Conservation (phyloP, 1,140 invertebrate species). For the Drosophila bocqueti region DNA sequence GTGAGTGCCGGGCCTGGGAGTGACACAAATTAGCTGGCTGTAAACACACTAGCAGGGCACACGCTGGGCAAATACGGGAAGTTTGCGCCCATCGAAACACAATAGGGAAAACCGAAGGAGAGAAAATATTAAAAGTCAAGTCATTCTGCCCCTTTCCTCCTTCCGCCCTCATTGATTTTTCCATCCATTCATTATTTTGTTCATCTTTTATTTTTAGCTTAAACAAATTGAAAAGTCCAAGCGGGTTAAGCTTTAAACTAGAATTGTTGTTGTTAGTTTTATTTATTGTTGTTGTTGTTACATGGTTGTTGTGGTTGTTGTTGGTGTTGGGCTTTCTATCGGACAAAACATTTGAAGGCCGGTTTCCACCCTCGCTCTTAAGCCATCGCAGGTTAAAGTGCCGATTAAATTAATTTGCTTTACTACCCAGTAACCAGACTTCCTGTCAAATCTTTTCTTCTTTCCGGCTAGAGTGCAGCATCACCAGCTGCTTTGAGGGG, state of each 20-base stretch:
- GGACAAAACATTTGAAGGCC: conserved; percentile 38
- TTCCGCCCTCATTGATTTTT: conserved; percentile 28
- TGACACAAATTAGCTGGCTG: conserved; percentile 62
- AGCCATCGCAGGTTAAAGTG: background rate
- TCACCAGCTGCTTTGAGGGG: background rate
- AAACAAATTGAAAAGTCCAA: conserved; percentile 59
- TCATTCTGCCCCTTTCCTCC: background rate
- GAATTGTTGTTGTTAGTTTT: conserved; percentile 45
- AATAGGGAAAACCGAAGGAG: background rate
- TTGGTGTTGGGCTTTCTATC: conserved; percentile 27
- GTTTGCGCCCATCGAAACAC: conserved; percentile 39
- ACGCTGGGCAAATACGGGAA: conserved; percentile 70
- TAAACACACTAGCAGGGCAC: conserved; percentile 50
- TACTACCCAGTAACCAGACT: background rate
- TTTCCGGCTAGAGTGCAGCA: background rate
- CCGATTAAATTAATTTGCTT: background rate
- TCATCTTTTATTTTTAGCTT: conserved; percentile 44
- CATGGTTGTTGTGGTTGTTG: conserved; percentile 25
- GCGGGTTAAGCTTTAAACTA: conserved; percentile 56
- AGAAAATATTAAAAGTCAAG: conserved; percentile 2
- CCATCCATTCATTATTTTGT: background rate
- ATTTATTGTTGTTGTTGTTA: conserved; percentile 5
- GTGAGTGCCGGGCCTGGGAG: background rate
- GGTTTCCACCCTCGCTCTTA: background rate
- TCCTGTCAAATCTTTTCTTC: background rate